Evolutionary conservation across 2,888 invertebrate species (phyloP).

Genomic region (Nephrotoma flavescens): DNA sequence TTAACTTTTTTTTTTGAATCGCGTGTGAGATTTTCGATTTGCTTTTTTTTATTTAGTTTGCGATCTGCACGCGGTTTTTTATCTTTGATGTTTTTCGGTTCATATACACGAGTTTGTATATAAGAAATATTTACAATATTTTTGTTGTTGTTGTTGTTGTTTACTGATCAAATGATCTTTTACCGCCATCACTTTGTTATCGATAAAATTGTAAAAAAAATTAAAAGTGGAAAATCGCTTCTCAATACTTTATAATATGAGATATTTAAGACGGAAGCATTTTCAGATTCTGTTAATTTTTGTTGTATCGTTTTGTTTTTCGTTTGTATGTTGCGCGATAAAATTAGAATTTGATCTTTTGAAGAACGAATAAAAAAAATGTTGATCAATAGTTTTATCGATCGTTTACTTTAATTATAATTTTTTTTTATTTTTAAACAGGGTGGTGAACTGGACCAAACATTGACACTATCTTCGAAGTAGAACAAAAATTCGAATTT

Average conservation of each 20-base stretch:
- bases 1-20: neutral
- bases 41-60: neutral
- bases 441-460: neutral
- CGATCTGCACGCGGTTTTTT: neutral
- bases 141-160: neutral
- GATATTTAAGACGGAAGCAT: neutral
- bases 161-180: neutral
- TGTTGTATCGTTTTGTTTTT: neutral
- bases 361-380: neutral
- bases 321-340: neutral
- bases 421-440: neutral
- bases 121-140: neutral
- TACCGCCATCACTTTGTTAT: slow-evolving; percentile 4
- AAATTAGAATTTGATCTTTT: neutral
- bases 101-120: neutral
- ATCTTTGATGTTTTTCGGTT: neutral
- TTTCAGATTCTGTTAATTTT: neutral
- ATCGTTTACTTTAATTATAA: neutral
- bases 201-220: neutral
- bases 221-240: neutral
- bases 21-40: neutral
- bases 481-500: too few relatives aligned
- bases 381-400: neutral
- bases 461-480: too few relatives aligned
- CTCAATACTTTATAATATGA: neutral